Evolutionary conservation across 1,140 invertebrate genomes (phyloP), one percentile per base, ranked within the genome.

Genomic region (Globodera rostochiensis): DNA sequence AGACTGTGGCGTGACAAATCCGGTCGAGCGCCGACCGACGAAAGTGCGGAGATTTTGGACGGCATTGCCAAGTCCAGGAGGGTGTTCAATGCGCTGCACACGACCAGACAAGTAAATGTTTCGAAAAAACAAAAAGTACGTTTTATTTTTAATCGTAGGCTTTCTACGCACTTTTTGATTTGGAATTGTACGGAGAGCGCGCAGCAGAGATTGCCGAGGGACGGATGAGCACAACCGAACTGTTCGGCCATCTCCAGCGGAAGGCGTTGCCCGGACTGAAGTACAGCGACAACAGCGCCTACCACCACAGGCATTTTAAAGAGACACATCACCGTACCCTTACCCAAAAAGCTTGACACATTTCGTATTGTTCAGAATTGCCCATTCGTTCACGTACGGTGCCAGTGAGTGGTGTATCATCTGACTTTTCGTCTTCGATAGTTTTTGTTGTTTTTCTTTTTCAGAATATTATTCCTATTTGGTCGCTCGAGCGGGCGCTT

Each of bases 391-490:
- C 7, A 96, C 96, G 4, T 99, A 99, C 91, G 97, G 97, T 50
- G 96, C 96, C 0, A 98, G 77, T 78, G 66, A 66, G 21, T 69
- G 46, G 53, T 77, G 53, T n/a, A 13, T n/a, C 36, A 50, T 8
- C 15, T 21, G 25, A 11, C 21, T 13, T 15, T 47, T 11, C 13
- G 57, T 77, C 19, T 45, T 8, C 11, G 25, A 2, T 77, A 21
- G n/a, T 69, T 69, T 69, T 69, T 13, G 11, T 53, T 53, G 7
- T 53, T 13, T 15, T 19, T 47, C 19, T 19, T 64, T 15, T 21
- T n/a, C n/a, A 78, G 77, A 97, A 91, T 99, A 99, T 91, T 98
- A 98, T 90, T 95, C 96, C 0, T 99, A 99, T 91, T 91, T 98
- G 73, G 94, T 98, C 87, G 98, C 97, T 0, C 92, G 95, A 85